Conservation (phyloP, 2,113 vertebrate species). For the Asarcornis scutulata region DNA sequence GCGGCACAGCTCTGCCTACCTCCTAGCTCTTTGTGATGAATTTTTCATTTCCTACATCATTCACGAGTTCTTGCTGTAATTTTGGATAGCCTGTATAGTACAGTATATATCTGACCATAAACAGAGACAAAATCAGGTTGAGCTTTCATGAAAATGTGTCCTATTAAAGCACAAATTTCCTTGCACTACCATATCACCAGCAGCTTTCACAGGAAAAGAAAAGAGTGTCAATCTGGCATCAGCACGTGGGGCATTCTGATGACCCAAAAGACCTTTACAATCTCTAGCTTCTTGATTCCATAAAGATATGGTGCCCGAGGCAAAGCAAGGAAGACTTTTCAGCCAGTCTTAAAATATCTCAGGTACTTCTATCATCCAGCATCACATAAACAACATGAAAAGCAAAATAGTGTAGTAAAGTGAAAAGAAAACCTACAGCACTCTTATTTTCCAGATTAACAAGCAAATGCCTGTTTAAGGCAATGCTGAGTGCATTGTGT, state of each 20-base stretch:
- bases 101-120: conserved; percentile 42
- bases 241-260: neutral
- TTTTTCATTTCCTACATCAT: conserved; percentile 69
- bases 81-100: conserved; percentile 25
- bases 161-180: conserved; percentile 62
- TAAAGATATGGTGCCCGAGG: neutral
- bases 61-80: conserved; percentile 47
- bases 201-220: conserved; percentile 34
- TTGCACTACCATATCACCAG: conserved; percentile 31
- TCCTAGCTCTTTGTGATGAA: conserved; percentile 45
- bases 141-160: conserved; percentile 36
- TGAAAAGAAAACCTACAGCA: neutral
- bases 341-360: neutral
- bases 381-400: neutral
- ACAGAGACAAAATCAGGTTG: conserved; percentile 44
- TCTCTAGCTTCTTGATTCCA: neutral
- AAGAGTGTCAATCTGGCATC: neutral
- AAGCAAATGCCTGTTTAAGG: neutral
- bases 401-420: neutral
- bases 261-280: neutral
- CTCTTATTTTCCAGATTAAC: neutral
- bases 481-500: neutral
- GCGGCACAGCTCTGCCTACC: neutral
- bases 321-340: neutral
- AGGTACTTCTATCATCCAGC: neutral